Percentiles rank a stretch among this genome's conserved stretches.
Evolutionary conservation across 1,140 invertebrate genomes (phyloP).

Genomic region (Mizuhopecten yessoensis): DNA sequence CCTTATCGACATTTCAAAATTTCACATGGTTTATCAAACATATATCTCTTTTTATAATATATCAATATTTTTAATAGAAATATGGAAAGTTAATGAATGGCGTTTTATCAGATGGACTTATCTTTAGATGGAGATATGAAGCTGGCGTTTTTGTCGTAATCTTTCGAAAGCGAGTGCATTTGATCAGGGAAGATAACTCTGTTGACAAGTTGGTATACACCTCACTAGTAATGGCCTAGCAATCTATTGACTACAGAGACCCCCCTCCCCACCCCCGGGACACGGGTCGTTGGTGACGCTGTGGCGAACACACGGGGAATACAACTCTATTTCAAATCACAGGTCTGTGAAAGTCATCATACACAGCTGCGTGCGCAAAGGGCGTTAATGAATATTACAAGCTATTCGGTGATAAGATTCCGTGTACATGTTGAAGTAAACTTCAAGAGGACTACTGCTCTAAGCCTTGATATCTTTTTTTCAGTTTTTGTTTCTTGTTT

Average conservation of each 20-base stretch:
- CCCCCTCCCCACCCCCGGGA: constrained; percentile 8
- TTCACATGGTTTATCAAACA: constrained; percentile 25
- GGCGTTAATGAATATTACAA: constrained; percentile 11
- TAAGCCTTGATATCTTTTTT: not conserved
- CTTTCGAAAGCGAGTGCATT: constrained; percentile 14
- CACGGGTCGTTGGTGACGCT: constrained; percentile 13
- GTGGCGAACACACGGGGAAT: not conserved
- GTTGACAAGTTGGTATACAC: not conserved
- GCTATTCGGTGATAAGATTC: not conserved
- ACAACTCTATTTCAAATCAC: constrained; percentile 27
- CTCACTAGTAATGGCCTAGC: not conserved
- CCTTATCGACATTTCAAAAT: constrained; percentile 26
- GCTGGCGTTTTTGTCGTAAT: not conserved
- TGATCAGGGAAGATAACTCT: not conserved
- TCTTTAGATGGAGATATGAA: constrained; percentile 7
- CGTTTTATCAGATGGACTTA: not conserved
- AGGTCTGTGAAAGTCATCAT: not conserved
- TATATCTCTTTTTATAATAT: constrained; percentile 21
- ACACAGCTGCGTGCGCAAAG: not conserved
- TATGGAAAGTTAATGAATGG: constrained; percentile 10
- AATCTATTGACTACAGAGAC: not conserved
- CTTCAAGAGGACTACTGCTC: not conserved
- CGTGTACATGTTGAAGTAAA: constrained; percentile 46
- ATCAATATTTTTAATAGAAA: constrained; percentile 40
- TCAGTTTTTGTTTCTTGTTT: not conserved